Evolutionary conservation across 2,113 vertebrate genomes (phyloP), one percentile per base, ranked within the genome.

Genomic region (Dromas ardeola): DNA sequence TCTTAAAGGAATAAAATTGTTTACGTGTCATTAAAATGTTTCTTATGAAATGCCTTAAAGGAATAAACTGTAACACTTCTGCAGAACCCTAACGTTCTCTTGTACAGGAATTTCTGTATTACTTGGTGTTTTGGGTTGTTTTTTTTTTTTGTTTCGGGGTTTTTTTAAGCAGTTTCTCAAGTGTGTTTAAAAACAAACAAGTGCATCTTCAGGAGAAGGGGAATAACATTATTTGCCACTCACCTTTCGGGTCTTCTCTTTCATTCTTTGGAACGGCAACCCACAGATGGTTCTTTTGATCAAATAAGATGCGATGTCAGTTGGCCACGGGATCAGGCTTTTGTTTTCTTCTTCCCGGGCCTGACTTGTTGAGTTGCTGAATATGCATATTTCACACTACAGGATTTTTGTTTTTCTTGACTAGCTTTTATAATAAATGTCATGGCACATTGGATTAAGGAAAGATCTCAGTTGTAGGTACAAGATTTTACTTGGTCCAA

Each of bases 11-110:
- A 96, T 87, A 30, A 59, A 95, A 81, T 91, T 95, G 94, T 96
- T 97, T 97, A 96, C 79, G 47, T 96, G 36, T 96, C 82, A 85
- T 90, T 82, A 82, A 96, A 91, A 76, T 92, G 82, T 90, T 96
- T 87, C 70, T 97, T 95, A 97, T 90, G 40, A 93, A 95, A 94
- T 98, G 97, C 96, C 97, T 98, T 98, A 97, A 97, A 95, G 91
- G 80, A 96, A 95, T 97, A 95, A 88, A 53, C 89, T 88, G 74
- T 96, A 95, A 94, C 87, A 95, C 88, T 96, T 97, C 93, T 86
- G 79, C 91, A 92, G 95, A 97, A 81, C 83, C 80, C 47, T 81
- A 42, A 80, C 74, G 36, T 86, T 97, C 32, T 93, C 80, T 94
- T 97, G 81, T 97, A 97, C 95, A 96, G 95, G 85, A 97, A 82